Evolutionary conservation across 2,113 vertebrate genomes (phyloP), one percentile per base, ranked within the genome.

Genomic region (Pardalotus punctatus): DNA sequence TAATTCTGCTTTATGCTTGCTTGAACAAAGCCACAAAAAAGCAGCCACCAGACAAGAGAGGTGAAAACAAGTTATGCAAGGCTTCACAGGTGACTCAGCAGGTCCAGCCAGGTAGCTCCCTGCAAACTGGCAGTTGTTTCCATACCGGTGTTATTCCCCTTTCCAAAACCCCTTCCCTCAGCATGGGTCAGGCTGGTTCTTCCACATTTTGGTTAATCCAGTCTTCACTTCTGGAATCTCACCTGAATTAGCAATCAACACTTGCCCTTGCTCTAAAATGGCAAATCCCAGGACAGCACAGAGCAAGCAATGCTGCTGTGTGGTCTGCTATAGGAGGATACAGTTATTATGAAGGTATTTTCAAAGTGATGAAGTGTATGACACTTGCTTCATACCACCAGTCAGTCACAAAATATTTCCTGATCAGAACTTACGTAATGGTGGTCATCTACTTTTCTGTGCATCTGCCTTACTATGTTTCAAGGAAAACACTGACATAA

Each of bases 391-490:
- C 21, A 4, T 38, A 40, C 23, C 23, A 73, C 28, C 40, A 22
- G 19, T 27, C 8, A 28, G 29, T 38, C 20, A 71, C 14, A 5
- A 61, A 43, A 51, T 7, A 5, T 40, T 50, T 84, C 47, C 51
- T 33, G 21, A 24, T 40, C 16, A 47, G 64, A 78, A 81, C 15
- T 45, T 36, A 3, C 9, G 2, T 12, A 77, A 77, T 1, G 2
- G 3, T 23, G 5, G 14, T 70, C 31, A 35, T 54, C 43, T 73
- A 6, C 54, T 81, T 77, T 56, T 24, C 58, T n/a, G 22, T 3
- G 7, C 38, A 67, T 21, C 23, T 0, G 0, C 25, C 18, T 38
- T 21, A 11, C 0, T 10, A 6, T 11, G 22, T 43, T 72, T 76
- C 53, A 72, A 56, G 35, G 48, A 88, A 85, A 88, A 71, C 28